These are phyloP conservation scores for Acanthopleura granulata DNA, from an alignment of 2,888 invertebrate genomes.

Conservation along the genomic window DNA sequence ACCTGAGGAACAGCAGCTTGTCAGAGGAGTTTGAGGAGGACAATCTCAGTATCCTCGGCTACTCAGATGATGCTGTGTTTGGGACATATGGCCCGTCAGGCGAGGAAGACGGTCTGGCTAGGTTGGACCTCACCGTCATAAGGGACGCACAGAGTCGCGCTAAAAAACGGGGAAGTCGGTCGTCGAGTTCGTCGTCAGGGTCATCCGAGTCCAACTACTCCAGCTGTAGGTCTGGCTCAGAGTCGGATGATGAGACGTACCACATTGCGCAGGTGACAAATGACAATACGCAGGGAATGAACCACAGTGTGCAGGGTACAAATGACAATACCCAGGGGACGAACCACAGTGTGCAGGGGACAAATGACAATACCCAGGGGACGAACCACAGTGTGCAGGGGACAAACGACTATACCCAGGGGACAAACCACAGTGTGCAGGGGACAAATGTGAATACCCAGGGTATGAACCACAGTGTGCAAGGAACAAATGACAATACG, in stretches of 20 bases:
- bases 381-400: too few relatives aligned
- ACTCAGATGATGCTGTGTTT: neutral
- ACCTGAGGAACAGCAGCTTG: constrained; percentile 1
- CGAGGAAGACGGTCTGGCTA: neutral
- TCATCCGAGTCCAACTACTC: constrained; percentile 3
- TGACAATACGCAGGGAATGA: neutral
- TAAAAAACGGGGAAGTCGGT: neutral
- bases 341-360: too few relatives aligned
- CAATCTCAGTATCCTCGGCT: neutral
- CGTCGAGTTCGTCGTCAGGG: neutral
- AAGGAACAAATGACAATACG: neutral
- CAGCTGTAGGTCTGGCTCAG: constrained; percentile 2
- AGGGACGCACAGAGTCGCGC: neutral
- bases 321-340: too few relatives aligned
- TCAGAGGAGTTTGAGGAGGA: neutral
- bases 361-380: too few relatives aligned
- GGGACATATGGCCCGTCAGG: neutral
- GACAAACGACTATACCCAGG: too few relatives aligned
- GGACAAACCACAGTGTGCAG: too few relatives aligned
- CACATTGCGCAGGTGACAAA: neutral
- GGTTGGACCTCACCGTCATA: neutral
- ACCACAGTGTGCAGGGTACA: too few relatives aligned
- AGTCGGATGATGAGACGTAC: neutral
- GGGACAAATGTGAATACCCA: neutral
- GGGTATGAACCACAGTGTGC: too few relatives aligned